These are phyloP conservation scores for Zophobas morio DNA, from an alignment of 1,140 invertebrate genomes.

Conservation along the genomic window DNA sequence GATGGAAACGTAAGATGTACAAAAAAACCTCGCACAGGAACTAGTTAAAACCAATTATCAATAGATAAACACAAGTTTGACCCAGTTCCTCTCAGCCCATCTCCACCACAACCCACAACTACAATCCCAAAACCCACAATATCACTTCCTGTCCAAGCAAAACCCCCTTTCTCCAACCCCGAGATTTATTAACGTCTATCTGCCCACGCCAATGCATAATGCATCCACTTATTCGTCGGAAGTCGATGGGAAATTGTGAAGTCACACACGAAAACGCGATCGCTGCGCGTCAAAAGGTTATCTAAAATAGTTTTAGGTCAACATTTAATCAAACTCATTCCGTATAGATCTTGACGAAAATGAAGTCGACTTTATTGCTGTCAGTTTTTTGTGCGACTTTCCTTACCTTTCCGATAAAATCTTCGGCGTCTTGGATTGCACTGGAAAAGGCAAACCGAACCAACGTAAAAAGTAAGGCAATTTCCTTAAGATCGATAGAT, in stretches of 20 bases:
- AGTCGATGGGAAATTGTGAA: not conserved
- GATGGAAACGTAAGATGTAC: no score
- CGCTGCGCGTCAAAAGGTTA: slow-evolving; percentile 17
- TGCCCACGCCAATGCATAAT: no score
- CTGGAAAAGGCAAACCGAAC: slow-evolving; percentile 19
- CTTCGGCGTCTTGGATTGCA: slow-evolving; percentile 5
- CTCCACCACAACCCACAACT: no score
- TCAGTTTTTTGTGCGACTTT: not conserved
- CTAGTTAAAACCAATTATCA: no score
- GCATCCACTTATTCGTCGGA: no score
- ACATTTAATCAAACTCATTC: slow-evolving; percentile 8
- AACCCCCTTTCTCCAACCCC: no score
- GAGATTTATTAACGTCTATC: no score
- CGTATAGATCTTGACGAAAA: not conserved
- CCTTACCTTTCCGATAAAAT: not conserved
- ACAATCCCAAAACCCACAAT: no score
- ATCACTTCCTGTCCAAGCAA: no score
- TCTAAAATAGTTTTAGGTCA: slow-evolving; percentile 9
- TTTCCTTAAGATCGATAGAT: not conserved
- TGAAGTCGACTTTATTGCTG: slow-evolving; percentile 21
- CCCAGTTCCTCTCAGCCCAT: no score
- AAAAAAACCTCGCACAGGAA: no score
- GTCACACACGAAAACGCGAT: not conserved
- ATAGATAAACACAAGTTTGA: no score
- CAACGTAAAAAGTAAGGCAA: slow-evolving; percentile 5